Percentiles rank a stretch among this genome's conserved stretches.
phyloP scores from a whole-genome alignment of 64 coral and sea anemone genomes.

The Pachyseris speciosa region DNA sequence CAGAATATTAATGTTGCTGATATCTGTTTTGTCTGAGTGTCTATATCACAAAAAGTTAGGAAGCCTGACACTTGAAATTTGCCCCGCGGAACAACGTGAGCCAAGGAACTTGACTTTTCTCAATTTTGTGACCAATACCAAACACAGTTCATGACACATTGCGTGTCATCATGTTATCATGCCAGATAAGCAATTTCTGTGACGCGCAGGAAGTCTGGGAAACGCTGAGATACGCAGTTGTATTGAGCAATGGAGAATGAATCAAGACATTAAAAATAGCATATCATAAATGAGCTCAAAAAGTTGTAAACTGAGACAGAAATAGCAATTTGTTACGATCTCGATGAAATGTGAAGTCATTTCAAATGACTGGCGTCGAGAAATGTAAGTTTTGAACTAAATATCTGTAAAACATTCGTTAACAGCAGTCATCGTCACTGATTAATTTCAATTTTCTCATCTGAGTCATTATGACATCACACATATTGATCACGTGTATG shows the following conservation, averaged over 20 bases:
- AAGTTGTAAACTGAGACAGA: neutral
- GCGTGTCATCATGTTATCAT: neutral
- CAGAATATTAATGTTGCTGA: no score
- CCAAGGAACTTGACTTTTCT: neutral
- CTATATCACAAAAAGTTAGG: no score
- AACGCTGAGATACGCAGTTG: neutral
- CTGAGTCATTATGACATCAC: constrained; percentile 24
- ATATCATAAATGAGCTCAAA: neutral
- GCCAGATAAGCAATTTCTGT: neutral
- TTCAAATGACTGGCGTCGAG: neutral
- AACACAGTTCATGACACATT: neutral
- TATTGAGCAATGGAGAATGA: neutral
- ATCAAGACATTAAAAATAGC: neutral
- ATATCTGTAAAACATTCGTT: neutral
- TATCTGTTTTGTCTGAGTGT: no score
- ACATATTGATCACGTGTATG: neutral
- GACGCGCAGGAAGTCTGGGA: neutral
- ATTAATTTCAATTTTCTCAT: constrained; percentile 40
- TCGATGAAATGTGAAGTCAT: neutral
- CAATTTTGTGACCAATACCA: neutral
- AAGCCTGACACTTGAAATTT: no score
- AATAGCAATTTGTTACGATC: neutral
- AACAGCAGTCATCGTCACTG: neutral
- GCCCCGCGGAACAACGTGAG: no score
- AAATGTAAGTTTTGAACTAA: neutral